Percentiles rank a stretch among this genome's conserved stretches.
phyloP scores from a whole-genome alignment of 2,797 vertebrate genomes.

The Pseudomugil gertrudae region DNA sequence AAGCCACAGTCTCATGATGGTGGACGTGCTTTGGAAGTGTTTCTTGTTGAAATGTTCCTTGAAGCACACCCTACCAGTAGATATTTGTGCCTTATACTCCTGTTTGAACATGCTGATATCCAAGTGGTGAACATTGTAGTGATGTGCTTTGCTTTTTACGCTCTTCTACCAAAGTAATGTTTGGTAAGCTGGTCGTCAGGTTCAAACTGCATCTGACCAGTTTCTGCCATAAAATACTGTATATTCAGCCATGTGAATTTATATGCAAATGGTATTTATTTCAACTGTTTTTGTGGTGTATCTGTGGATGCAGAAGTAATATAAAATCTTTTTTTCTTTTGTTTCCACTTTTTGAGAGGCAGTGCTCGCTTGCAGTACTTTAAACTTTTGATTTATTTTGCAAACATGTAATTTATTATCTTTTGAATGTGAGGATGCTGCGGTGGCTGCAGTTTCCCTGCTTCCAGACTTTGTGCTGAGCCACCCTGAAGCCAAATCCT shows the following conservation, averaged over 20 bases:
- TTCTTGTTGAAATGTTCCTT: constrained; percentile 66
- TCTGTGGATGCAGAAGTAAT: constrained; percentile 8
- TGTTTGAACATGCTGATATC: constrained; percentile 66
- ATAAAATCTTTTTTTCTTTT: not conserved
- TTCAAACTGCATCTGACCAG: constrained; percentile 37
- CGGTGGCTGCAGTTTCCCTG: not conserved
- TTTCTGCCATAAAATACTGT: constrained; percentile 49
- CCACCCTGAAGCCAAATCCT: constrained; percentile 11
- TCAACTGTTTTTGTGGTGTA: constrained; percentile 35
- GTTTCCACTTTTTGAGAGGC: not conserved
- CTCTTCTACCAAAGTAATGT: constrained; percentile 68
- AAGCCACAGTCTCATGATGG: constrained; percentile 49
- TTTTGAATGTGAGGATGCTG: not conserved
- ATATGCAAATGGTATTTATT: constrained; percentile 72
- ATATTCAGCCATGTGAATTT: constrained; percentile 57
- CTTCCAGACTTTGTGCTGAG: constrained; percentile 22
- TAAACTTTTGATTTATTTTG: not conserved
- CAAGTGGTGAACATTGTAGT: constrained; percentile 56
- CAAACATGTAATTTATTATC: not conserved
- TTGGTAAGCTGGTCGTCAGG: constrained; percentile 42
- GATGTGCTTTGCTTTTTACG: constrained; percentile 57
- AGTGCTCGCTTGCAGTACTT: not conserved
- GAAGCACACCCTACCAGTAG: constrained; percentile 57
- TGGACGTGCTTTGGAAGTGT: constrained; percentile 49
- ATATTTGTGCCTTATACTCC: constrained; percentile 82